Conservation (phyloP, 2,888 invertebrate species). For the Abscondita cerata region DNA sequence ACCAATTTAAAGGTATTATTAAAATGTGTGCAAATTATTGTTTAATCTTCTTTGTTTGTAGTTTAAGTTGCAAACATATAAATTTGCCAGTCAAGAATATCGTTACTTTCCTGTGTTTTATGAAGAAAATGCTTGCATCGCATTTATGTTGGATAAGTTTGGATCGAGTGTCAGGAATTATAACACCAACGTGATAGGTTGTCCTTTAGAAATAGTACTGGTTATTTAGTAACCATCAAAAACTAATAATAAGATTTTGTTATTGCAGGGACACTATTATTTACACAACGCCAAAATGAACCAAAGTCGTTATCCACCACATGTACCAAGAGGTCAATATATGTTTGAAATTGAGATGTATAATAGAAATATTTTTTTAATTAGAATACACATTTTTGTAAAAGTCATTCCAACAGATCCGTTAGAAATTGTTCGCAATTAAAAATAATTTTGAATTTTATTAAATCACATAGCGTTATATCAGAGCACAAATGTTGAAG, state of each 20-base stretch:
- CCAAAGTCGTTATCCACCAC: background rate
- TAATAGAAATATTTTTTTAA: no score
- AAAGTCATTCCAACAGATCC: no score
- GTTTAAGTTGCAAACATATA: background rate
- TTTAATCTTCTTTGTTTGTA: background rate
- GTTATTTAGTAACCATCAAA: background rate
- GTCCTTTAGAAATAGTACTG: background rate
- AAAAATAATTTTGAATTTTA: no score
- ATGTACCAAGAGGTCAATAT: no score
- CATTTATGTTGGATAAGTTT: background rate
- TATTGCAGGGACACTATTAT: background rate
- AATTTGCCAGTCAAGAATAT: slow-evolving; percentile 9
- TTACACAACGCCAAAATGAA: no score
- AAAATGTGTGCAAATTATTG: background rate
- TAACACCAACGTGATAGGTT: background rate
- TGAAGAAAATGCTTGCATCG: background rate
- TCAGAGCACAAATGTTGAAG: no score
- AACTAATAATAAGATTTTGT: background rate
- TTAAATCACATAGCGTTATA: no score
- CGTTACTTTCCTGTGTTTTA: background rate
- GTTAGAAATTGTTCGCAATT: no score
- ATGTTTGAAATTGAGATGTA: no score
- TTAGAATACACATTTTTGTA: no score
- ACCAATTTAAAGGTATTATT: background rate
- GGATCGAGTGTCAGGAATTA: background rate